Conservation (phyloP, 2,888 invertebrate genomes). For the Smittia aterrima region DNA sequence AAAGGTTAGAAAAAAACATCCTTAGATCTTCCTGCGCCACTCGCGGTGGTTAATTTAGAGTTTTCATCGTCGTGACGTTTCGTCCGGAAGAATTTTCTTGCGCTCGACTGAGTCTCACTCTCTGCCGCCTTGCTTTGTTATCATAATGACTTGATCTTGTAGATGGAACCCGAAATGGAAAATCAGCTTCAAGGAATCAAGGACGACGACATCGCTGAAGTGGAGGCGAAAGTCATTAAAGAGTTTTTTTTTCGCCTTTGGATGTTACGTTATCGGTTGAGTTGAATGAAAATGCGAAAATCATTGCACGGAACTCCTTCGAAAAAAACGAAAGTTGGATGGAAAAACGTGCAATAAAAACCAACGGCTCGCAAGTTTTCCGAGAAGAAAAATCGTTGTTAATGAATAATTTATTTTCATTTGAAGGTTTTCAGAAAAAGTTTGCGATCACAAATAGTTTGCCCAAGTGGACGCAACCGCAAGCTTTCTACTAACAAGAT, state of each 20-base stretch:
- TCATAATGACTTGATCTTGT: constrained; percentile 11
- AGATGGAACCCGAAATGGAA: neutral
- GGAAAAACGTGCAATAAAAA: neutral
- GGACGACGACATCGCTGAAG: too few relatives aligned
- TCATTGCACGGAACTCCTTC: neutral
- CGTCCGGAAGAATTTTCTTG: neutral
- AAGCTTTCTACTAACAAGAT: constrained; percentile 15
- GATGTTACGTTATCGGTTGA: neutral
- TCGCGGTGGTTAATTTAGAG: neutral
- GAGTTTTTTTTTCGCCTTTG: neutral
- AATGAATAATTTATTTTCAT: constrained; percentile 10
- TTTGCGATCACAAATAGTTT: neutral
- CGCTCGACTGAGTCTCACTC: neutral
- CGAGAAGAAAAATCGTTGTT: constrained; percentile 5
- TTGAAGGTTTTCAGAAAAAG: too few relatives aligned
- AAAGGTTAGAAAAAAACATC: neutral
- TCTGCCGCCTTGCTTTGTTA: neutral
- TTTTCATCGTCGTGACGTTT: neutral
- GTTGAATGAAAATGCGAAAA: constrained; percentile 3
- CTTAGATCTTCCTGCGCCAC: neutral
- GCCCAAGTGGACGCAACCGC: neutral
- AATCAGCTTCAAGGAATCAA: constrained; percentile 4
- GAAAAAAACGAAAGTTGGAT: neutral
- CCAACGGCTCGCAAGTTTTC: neutral
- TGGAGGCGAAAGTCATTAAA: neutral